Evolutionary conservation across 2,888 invertebrate genomes (phyloP).

Genomic region (Octodonta nipae): DNA sequence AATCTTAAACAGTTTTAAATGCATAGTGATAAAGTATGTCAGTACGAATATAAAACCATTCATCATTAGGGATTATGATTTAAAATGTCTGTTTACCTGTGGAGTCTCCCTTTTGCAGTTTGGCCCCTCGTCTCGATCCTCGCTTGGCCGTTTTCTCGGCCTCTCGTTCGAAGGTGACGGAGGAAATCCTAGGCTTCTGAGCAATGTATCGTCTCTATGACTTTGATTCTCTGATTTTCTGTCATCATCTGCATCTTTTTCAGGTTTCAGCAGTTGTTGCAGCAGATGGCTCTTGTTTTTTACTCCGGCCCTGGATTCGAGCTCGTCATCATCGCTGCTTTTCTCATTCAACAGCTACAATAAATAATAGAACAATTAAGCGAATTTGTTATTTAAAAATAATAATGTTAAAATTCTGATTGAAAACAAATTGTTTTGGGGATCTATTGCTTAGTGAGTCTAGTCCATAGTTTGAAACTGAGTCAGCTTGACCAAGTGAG

Average conservation of each 20-base stretch:
- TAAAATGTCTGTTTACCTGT: no score
- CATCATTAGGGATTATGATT: not conserved
- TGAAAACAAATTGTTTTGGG: no score
- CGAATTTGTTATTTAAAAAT: no score
- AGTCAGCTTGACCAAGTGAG: no score
- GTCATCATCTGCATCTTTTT: slow-evolving; percentile 36
- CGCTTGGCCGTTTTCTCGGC: slow-evolving; percentile 47
- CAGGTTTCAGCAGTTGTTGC: slow-evolving; percentile 44
- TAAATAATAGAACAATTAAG: slow-evolving; percentile 9
- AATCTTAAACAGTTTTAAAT: no score
- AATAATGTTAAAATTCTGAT: no score
- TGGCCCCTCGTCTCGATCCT: slow-evolving; percentile 44
- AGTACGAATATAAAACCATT: no score
- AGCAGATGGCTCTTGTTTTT: slow-evolving; percentile 49
- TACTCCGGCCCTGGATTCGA: slow-evolving; percentile 43
- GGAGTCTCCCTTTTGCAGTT: slow-evolving; percentile 33
- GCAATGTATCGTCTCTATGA: slow-evolving; percentile 37
- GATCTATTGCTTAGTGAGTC: no score
- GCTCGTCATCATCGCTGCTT: slow-evolving; percentile 67
- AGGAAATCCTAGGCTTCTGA: slow-evolving; percentile 45
- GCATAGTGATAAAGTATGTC: no score
- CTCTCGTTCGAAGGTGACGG: slow-evolving; percentile 41
- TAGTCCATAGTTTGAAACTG: no score
- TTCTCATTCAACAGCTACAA: slow-evolving; percentile 67
- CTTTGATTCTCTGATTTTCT: slow-evolving; percentile 28